Evolutionary conservation across 2,888 invertebrate genomes (phyloP).

Genomic region (Siphlonurus alternatus): DNA sequence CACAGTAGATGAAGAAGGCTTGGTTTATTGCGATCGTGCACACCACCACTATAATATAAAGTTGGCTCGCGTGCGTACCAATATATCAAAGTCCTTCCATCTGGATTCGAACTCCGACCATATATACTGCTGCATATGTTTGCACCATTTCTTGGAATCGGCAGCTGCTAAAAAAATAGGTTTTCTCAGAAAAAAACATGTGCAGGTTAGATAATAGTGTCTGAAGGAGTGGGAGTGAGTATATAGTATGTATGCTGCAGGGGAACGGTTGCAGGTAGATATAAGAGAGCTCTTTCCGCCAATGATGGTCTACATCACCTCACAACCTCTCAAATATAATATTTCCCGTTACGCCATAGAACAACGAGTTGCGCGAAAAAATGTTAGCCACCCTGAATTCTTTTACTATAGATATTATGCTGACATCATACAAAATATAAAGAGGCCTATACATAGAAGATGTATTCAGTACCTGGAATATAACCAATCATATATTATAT

Average conservation of each 20-base stretch:
- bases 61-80: neutral
- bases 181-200: neutral
- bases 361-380: neutral
- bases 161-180: neutral
- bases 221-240: neutral
- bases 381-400: neutral
- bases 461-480: neutral
- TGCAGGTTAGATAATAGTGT: neutral
- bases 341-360: neutral
- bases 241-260: no score
- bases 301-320: neutral
- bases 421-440: neutral
- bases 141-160: neutral
- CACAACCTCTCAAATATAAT: neutral
- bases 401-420: neutral
- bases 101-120: neutral
- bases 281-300: neutral
- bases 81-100: neutral
- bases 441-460: neutral
- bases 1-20: neutral
- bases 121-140: neutral
- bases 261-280: neutral
- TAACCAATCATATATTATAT: neutral
- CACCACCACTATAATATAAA: neutral
- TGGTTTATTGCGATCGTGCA: no score